Conservation (phyloP, 2,797 vertebrate species). For the Chelidonichthys spinosus region DNA sequence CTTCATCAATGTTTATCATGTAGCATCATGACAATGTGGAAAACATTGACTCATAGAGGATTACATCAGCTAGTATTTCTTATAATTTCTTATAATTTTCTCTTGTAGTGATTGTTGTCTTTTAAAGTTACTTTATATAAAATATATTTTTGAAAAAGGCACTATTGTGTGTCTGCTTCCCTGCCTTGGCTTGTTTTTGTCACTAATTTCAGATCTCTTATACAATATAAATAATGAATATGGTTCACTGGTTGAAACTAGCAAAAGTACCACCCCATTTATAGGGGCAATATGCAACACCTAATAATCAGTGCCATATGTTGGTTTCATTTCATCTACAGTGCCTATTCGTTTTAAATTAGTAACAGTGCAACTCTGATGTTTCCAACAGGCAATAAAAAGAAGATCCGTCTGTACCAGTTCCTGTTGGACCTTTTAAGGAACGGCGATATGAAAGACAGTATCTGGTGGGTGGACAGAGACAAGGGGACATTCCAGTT, state of each 20-base stretch:
- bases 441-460: slow-evolving; percentile 98
- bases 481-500: slow-evolving; percentile 99
- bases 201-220: background rate
- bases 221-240: background rate
- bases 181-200: background rate
- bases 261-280: background rate
- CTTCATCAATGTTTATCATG: background rate
- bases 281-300: background rate
- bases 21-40: background rate
- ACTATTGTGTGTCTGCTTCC: background rate
- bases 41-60: background rate
- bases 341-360: background rate
- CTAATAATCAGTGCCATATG: background rate
- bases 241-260: background rate
- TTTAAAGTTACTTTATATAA: background rate
- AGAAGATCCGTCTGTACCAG: slow-evolving; percentile 98
- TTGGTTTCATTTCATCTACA: background rate
- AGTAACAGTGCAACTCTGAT: slow-evolving; percentile 35
- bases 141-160: background rate
- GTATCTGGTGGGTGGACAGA: slow-evolving; percentile 99
- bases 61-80: background rate
- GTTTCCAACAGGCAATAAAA: slow-evolving; percentile 91
- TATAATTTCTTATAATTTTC: background rate
- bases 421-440: slow-evolving; percentile 97
- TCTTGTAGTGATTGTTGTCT: background rate